Base-by-base conservation (phyloP, 2,797 vertebrate species). In the Danio jaintianensis region DNA sequence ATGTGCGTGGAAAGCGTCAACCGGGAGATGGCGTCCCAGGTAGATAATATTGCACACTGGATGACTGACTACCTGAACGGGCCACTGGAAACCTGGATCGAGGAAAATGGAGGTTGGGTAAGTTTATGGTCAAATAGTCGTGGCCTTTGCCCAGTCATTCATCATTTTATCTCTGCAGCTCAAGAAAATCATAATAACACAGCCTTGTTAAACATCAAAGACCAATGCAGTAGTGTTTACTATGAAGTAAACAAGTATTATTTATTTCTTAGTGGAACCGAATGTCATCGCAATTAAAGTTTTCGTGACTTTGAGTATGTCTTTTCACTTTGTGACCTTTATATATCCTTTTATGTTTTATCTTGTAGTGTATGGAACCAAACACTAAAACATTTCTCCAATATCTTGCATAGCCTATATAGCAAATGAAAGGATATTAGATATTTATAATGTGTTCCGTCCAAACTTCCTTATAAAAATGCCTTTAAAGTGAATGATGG, bases 21-120 rank as follows among this genome's bases (percentile, higher is more conserved):
- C 90, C 91, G 90, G 58, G 96, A 96, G 86, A 94, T 95, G 91
- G 92, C 90, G 20, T 86, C 93, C 36, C 95, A 94, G 42, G 95
- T 96, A 85, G 95, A 97, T 76, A 93, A 62, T 90, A 95, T 98
- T 12, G 94, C 93, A 1, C 52, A 87, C 76, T 98, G 96, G 96
- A 95, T 98, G 96, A 96, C 94, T 0, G 95, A 97, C 82, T 96
- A 96, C 91, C 95, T 98, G 92, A 96, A 97, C 86, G 91, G 93
- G 4, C 93, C 92, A 52, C 91, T 98, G 85, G 93, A 90, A 75
- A 91, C 91, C 91, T 98, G 96, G 96, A 97, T 97, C 87, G 91
- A 95, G 87, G 95, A 96, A 85, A 96, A 96, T 43, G 96, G 96
- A 91, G 96, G 96, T 90, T 98, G 96, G 96, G 96, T 98, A 93